phyloP scores from a whole-genome alignment of 2,797 vertebrate genomes.

The Syngnathus rostellatus region DNA sequence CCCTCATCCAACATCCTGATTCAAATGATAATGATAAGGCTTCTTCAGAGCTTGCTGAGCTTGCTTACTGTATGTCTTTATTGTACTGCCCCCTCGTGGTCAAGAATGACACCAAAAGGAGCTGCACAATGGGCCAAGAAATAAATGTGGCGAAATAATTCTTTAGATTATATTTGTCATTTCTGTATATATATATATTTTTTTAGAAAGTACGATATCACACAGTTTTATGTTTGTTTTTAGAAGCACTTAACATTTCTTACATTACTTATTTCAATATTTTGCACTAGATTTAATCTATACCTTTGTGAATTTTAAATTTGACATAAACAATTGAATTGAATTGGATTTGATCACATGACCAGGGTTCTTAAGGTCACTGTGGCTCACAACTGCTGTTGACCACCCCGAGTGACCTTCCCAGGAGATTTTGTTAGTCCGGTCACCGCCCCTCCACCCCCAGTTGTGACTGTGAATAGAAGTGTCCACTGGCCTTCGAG shows the following conservation, averaged over 20 bases:
- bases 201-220: no score
- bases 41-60: no score
- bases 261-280: background rate
- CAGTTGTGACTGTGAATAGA: constrained; percentile 53
- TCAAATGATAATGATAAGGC: no score
- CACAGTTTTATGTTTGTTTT: no score
- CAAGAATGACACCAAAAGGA: background rate
- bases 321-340: background rate
- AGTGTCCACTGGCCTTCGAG: constrained; percentile 39
- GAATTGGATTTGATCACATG: background rate
- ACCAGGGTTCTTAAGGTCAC: constrained; percentile 40
- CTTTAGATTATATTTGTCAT: no score
- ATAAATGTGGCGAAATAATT: no score
- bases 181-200: no score
- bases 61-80: background rate
- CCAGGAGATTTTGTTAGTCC: constrained; percentile 45
- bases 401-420: constrained; percentile 44
- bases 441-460: constrained; percentile 39
- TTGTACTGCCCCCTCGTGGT: background rate
- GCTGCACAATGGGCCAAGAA: no score
- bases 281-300: background rate
- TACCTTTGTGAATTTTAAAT: background rate
- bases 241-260: background rate
- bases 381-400: constrained; percentile 38
- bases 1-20: no score